Conservation (phyloP, 1,140 invertebrate species). For the Drosophila bipectinata region DNA sequence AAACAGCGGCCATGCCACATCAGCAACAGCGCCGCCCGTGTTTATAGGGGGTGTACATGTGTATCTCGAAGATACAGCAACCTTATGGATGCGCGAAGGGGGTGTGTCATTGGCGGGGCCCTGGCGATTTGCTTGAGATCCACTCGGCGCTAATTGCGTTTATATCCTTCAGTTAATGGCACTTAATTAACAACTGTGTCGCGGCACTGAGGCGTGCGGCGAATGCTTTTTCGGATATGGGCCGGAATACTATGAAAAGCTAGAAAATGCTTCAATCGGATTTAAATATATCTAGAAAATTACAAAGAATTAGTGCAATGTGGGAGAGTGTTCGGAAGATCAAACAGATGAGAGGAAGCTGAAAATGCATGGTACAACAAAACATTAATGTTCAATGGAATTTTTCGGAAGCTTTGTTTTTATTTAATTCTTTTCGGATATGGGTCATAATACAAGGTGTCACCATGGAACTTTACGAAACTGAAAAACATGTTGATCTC, state of each 20-base stretch:
- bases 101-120: constrained; percentile 14
- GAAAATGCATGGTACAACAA: background rate
- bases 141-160: constrained; percentile 79
- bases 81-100: background rate
- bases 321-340: background rate
- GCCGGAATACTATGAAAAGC: constrained; percentile 6
- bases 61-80: constrained; percentile 18
- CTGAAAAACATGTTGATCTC: background rate
- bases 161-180: constrained; percentile 83
- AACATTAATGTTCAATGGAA: background rate
- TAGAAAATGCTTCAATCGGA: constrained; percentile 21
- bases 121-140: constrained; percentile 77
- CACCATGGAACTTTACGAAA: background rate
- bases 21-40: constrained; percentile 69
- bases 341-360: constrained; percentile 5
- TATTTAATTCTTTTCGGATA: background rate
- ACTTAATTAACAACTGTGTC: constrained; percentile 81
- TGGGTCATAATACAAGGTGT: background rate
- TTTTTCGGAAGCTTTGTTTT: background rate
- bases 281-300: constrained; percentile 8
- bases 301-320: background rate
- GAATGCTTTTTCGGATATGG: constrained; percentile 51
- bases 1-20: constrained; percentile 70
- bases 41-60: constrained; percentile 21
- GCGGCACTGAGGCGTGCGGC: constrained; percentile 63